A percentile compares a stretch with the other conserved stretches of the same genome.
These are phyloP conservation scores for Balanococcus diminutus DNA, from an alignment of 2,888 invertebrate species.

Conservation along the genomic window DNA sequence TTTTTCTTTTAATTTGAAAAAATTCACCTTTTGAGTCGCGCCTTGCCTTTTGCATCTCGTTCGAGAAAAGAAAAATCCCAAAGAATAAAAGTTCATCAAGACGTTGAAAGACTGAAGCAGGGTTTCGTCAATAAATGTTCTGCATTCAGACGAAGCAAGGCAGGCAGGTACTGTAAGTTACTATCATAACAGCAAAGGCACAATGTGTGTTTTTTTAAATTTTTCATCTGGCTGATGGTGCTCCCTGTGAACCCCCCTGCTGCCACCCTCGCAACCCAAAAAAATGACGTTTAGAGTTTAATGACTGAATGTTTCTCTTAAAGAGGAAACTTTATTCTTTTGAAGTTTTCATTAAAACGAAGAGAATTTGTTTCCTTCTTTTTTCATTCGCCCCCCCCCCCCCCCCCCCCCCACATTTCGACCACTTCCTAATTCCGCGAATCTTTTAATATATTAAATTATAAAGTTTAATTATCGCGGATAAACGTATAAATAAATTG, in stretches of 20 bases:
- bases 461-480: not conserved
- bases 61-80: not conserved
- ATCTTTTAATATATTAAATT: constrained; percentile 3
- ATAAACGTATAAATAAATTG: not conserved
- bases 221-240: not conserved
- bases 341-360: not conserved
- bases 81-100: constrained; percentile 27
- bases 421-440: not conserved
- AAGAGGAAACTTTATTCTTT: not conserved
- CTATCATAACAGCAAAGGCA: not conserved
- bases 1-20: not conserved
- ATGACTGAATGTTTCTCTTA: not conserved
- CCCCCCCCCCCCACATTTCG: too few species aligned
- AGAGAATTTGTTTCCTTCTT: not conserved
- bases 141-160: not conserved
- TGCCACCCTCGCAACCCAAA: not conserved
- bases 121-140: not conserved
- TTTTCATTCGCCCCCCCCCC: too few species aligned
- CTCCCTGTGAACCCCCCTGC: not conserved
- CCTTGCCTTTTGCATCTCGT: not conserved
- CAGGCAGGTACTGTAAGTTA: too few species aligned
- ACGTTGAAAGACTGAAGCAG: constrained; percentile 6
- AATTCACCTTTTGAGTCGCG: not conserved
- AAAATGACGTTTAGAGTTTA: constrained; percentile 29
- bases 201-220: not conserved